Evolutionary conservation across 2,888 invertebrate species (phyloP).

Genomic region (Dyspetes luteomarginatus): DNA sequence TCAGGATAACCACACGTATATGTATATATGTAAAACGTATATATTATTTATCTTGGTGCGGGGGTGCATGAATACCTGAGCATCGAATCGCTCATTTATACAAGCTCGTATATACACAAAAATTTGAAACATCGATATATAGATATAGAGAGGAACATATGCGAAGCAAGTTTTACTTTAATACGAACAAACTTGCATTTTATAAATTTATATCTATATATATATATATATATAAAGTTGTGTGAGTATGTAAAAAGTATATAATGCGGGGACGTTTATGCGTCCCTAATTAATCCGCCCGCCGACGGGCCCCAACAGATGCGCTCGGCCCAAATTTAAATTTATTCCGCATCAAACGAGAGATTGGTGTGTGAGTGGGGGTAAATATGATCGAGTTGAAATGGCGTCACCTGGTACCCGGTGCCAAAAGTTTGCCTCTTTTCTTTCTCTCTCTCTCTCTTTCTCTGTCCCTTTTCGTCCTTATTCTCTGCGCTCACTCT

Average conservation of each 20-base stretch:
- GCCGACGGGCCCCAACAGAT: constrained; percentile 75
- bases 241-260: constrained; percentile 8
- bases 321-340: constrained; percentile 76
- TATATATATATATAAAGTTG: constrained; percentile 28
- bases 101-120: neutral
- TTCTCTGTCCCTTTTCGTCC: constrained; percentile 11
- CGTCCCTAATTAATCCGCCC: constrained; percentile 76
- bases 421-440: constrained; percentile 55
- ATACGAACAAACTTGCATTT: constrained; percentile 43
- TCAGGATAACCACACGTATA: constrained; percentile 32
- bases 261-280: constrained; percentile 66
- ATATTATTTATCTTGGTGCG: constrained; percentile 12
- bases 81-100: constrained; percentile 42
- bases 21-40: constrained; percentile 12
- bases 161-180: constrained; percentile 37
- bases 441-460: constrained; percentile 10
- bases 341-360: constrained; percentile 72
- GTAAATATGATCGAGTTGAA: constrained; percentile 61
- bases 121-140: neutral
- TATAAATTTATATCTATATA: constrained; percentile 30
- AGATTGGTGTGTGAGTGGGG: constrained; percentile 30
- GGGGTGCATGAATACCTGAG: constrained; percentile 50
- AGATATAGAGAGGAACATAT: neutral
- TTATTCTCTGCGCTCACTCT: neutral
- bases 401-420: constrained; percentile 78